phyloP scores from a whole-genome alignment of 2,888 invertebrate genomes.

The Acutogordius australiensis region DNA sequence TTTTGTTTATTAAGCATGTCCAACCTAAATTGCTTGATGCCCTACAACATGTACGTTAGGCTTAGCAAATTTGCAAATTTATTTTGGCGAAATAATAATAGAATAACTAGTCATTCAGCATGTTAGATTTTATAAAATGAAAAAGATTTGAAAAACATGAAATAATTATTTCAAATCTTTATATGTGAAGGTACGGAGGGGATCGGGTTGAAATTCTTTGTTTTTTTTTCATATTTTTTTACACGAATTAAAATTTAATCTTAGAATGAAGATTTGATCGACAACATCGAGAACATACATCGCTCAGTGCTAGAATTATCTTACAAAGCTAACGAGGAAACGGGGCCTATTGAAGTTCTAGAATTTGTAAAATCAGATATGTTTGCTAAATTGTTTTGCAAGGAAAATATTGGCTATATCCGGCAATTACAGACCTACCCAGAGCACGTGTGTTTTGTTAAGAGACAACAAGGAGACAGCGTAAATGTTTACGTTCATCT shows the following conservation, averaged over 20 bases:
- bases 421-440: background rate
- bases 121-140: background rate
- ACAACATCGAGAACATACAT: constrained; percentile 5
- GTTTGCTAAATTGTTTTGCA: background rate
- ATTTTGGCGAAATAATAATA: too few relatives aligned
- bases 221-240: too few relatives aligned
- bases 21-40: too few relatives aligned
- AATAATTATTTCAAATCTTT: too few relatives aligned
- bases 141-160: background rate
- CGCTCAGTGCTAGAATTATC: background rate
- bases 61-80: too few relatives aligned
- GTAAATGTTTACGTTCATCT: too few relatives aligned
- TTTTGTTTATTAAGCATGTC: too few relatives aligned
- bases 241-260: too few relatives aligned
- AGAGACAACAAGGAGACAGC: background rate
- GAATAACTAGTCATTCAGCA: too few relatives aligned
- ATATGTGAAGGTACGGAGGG: too few relatives aligned
- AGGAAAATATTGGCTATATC: constrained; percentile 9
- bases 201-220: too few relatives aligned
- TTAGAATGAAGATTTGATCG: constrained; percentile 5
- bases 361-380: background rate
- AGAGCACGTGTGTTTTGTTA: background rate
- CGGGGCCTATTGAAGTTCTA: background rate
- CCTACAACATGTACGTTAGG: too few relatives aligned
- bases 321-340: background rate